Evolutionary conservation across 2,888 invertebrate genomes (phyloP).

Genomic region (Oxytorus armatus): DNA sequence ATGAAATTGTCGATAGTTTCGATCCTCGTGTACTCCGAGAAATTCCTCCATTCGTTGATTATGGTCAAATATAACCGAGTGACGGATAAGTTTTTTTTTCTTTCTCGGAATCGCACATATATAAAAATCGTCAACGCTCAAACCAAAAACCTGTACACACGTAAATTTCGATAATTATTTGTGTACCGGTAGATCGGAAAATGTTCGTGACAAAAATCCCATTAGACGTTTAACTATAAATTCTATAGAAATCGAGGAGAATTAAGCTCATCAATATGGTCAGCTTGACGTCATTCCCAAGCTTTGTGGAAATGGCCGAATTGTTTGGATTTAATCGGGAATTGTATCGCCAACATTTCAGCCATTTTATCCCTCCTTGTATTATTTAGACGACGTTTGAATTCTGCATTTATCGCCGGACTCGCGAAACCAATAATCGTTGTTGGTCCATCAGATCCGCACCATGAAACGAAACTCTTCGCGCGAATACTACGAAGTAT

Average conservation of each 20-base stretch:
- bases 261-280: background rate
- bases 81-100: no score
- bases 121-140: no score
- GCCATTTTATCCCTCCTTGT: background rate
- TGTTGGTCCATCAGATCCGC: slow-evolving; percentile 1
- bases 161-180: no score
- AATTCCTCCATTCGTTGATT: background rate
- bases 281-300: slow-evolving; percentile 1
- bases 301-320: background rate
- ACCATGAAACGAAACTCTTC: background rate
- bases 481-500: background rate
- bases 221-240: no score
- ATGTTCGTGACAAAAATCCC: no score
- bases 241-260: no score
- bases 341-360: slow-evolving; percentile 13
- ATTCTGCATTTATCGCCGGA: background rate
- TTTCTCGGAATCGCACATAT: no score
- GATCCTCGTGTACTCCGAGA: background rate
- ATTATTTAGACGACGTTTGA: background rate
- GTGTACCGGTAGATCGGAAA: no score
- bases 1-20: background rate
- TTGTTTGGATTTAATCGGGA: background rate
- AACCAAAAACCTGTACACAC: no score
- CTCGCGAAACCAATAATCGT: background rate
- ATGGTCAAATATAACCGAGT: background rate